Base-by-base conservation (phyloP, 2,888 invertebrate species). In the Pristionchus maxplancki region DNA sequence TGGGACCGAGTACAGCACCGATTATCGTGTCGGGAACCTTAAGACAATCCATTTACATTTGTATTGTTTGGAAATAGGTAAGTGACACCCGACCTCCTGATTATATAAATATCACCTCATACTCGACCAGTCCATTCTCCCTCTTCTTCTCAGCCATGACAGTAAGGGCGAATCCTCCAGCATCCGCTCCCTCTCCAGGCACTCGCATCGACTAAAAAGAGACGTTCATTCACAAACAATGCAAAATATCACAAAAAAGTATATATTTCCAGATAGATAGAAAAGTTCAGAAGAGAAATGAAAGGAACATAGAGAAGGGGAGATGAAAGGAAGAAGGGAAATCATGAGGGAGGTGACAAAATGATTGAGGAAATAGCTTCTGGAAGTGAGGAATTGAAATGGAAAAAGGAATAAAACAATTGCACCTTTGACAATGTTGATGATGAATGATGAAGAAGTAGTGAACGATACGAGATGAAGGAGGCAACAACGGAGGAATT, bases 1-100 rank as follows among this genome's bases (percentile, higher is more conserved):
- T 98, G 93, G 98, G 98, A 96, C 97, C 98, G 95, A 98, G 96
- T 95, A 99, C 98, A 95, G 98, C 98, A 95, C 98, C 98, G 95
- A 98, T 98, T 96, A 98, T 97, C 96, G 98, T 97, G 93, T 96
- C 96, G 90, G 97, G 97, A 95, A 98, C 97, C 96, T 98, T n/a
- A n/a, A n/a, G n/a, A n/a, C n/a, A 97, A 94, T n/a, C n/a, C n/a
- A n/a, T n/a, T n/a, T n/a, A n/a, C n/a, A n/a, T n/a, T n/a, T n/a
- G n/a, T n/a, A n/a, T n/a, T n/a, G n/a, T n/a, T n/a, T n/a, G n/a
- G n/a, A n/a, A n/a, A n/a, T n/a, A n/a, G n/a, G n/a, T n/a, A n/a
- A n/a, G n/a, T n/a, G n/a, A 40, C n/a, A n/a, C n/a, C n/a, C n/a
- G n/a, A n/a, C n/a, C n/a, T n/a, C n/a, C n/a, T n/a, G n/a, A n/a